Conservation (phyloP, 2,888 invertebrate species). For the Drosophila nr. fundita region DNA sequence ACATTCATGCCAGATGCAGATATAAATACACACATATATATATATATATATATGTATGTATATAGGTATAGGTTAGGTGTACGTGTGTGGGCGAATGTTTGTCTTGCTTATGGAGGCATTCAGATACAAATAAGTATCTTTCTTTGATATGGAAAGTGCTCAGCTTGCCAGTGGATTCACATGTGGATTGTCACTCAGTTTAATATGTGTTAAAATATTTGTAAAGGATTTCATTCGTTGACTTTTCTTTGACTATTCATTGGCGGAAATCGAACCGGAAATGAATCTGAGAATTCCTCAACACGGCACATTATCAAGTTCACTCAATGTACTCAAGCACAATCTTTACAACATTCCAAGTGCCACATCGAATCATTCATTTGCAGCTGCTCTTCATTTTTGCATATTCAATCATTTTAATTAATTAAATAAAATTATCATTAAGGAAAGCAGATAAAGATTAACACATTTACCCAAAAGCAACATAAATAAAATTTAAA, state of each 20-base stretch:
- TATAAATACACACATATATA: constrained; percentile 14
- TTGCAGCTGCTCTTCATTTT: not conserved
- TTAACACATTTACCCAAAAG: not conserved
- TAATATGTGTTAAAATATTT: not conserved
- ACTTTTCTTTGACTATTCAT: not conserved
- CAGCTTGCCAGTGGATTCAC: constrained; percentile 85
- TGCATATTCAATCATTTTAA: not conserved
- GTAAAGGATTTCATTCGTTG: not conserved
- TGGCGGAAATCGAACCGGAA: not conserved
- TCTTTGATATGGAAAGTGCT: constrained; percentile 87
- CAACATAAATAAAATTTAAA: not conserved
- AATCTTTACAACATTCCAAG: not conserved
- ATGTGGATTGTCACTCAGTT: constrained; percentile 6
- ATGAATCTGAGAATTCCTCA: not conserved
- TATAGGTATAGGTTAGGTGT: constrained; percentile 1
- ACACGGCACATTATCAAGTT: not conserved
- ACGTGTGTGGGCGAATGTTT: not conserved
- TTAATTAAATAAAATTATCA: not conserved
- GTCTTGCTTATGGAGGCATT: constrained; percentile 10
- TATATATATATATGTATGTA: constrained; percentile 3
- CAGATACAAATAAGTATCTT: constrained; percentile 65
- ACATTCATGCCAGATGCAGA: constrained; percentile 21
- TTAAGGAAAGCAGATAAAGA: not conserved
- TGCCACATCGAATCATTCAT: not conserved
- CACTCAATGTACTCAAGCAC: not conserved